phyloP scores from a whole-genome alignment of 2,888 invertebrate species.

The Eupithecia subumbrata region DNA sequence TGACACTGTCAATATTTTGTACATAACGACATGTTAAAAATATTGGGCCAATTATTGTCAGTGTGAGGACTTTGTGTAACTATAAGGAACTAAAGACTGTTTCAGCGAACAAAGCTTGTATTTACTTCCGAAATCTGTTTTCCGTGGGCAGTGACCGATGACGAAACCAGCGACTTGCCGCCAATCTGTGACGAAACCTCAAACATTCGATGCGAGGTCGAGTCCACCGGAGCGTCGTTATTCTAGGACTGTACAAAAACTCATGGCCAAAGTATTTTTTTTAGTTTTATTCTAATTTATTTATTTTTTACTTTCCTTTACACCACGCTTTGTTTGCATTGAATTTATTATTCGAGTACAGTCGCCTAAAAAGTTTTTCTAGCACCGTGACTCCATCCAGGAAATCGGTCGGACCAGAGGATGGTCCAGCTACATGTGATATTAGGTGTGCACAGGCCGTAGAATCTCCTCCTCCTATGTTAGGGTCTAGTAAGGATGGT shows the following conservation, averaged over 20 bases:
- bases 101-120: conserved; percentile 26
- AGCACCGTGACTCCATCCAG: too few species aligned
- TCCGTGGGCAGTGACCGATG: conserved; percentile 33
- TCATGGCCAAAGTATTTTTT: neutral
- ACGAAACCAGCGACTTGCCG: conserved; percentile 22
- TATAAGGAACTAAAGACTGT: conserved; percentile 13
- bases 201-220: conserved; percentile 43
- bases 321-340: neutral
- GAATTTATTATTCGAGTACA: too few species aligned
- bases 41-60: neutral
- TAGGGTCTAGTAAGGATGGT: too few species aligned
- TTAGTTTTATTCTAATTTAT: neutral
- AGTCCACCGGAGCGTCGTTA: conserved; percentile 19
- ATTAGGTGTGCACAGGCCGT: neutral
- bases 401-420: neutral
- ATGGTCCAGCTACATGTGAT: too few species aligned
- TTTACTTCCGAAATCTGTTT: conserved; percentile 31
- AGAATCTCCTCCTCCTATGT: neutral
- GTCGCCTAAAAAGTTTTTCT: too few species aligned
- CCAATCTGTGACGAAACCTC: conserved; percentile 28
- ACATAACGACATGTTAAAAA: neutral
- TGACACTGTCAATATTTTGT: neutral
- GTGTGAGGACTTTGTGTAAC: neutral
- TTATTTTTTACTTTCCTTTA: neutral
- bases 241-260: conserved; percentile 2